These are phyloP conservation scores for Leptogaster cylindrica DNA, from an alignment of 2,888 invertebrate species.

Conservation along the genomic window DNA sequence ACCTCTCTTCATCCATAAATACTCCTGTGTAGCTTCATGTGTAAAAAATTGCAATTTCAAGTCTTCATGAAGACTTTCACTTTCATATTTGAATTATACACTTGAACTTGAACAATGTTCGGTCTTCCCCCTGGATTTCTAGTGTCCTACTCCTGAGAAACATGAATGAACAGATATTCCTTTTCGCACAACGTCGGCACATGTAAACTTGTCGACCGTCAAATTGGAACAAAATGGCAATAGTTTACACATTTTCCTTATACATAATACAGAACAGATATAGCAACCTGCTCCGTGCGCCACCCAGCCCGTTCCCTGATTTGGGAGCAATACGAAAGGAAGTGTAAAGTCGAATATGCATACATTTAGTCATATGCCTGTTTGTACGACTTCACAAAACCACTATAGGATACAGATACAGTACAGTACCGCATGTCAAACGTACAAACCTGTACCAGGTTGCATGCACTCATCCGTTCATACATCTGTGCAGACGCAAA, in stretches of 20 bases:
- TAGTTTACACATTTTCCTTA: conserved; percentile 34
- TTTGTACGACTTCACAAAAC: conserved; percentile 1
- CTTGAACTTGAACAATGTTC: conserved; percentile 34
- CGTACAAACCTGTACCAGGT: no score
- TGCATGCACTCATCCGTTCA: no score
- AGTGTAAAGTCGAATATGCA: conserved; percentile 6
- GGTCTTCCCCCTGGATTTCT: not conserved
- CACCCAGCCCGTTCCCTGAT: not conserved
- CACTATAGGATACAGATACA: not conserved
- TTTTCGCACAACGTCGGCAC: conserved; percentile 1
- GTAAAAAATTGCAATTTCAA: no score
- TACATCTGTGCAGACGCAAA: not conserved
- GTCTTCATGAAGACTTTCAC: conserved; percentile 14
- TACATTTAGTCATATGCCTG: conserved; percentile 12
- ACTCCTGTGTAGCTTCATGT: no score
- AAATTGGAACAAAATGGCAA: conserved; percentile 28
- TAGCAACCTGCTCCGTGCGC: not conserved
- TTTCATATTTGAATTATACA: conserved; percentile 29
- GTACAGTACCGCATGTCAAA: not conserved
- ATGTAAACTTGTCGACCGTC: conserved; percentile 27
- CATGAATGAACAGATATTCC: conserved; percentile 34
- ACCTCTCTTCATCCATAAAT: no score
- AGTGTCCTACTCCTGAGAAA: not conserved
- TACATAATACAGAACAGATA: conserved; percentile 24
- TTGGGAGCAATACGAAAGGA: not conserved